These are phyloP conservation scores for Platycheirus albimanus DNA, from an alignment of 2,888 invertebrate species.

Conservation along the genomic window DNA sequence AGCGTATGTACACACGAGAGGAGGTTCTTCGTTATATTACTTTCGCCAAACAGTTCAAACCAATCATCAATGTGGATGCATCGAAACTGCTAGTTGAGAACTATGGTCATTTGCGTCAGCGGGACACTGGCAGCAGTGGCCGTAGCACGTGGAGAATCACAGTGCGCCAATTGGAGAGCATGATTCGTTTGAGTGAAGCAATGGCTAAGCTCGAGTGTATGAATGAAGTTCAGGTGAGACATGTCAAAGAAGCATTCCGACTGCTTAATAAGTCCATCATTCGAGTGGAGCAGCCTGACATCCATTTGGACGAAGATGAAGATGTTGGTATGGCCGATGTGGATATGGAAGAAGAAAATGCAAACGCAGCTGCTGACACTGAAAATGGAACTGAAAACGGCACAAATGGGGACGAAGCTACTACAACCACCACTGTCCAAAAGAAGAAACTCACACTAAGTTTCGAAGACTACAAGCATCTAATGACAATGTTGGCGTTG, in stretches of 20 bases:
- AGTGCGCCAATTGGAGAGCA: constrained; percentile 96
- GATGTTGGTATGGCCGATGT: constrained; percentile 85
- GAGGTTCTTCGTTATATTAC: constrained; percentile 98
- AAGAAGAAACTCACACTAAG: constrained; percentile 92
- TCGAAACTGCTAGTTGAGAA: constrained; percentile 92
- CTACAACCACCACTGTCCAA: constrained; percentile 78
- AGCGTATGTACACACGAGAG: constrained; percentile 92
- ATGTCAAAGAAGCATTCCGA: constrained; percentile 95
- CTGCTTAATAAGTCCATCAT: constrained; percentile 98
- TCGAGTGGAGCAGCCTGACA: constrained; percentile 98
- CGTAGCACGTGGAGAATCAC: constrained; percentile 97
- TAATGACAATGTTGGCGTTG: constrained; percentile 95
- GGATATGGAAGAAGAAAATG: constrained; percentile 84
- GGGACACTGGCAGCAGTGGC: constrained; percentile 88
- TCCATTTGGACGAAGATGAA: constrained; percentile 93
- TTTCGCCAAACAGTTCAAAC: constrained; percentile 97
- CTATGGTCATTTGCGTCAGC: constrained; percentile 92
- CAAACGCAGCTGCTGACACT: constrained; percentile 77
- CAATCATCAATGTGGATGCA: constrained; percentile 91
- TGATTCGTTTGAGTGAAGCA: constrained; percentile 98
- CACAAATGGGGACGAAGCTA: constrained; percentile 30
- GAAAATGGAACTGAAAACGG: constrained; percentile 76
- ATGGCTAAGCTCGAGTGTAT: constrained; percentile 98
- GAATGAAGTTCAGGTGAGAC: constrained; percentile 92
- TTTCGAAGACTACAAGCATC: constrained; percentile 96